Evolutionary conservation across 2,113 vertebrate species (phyloP).

Genomic region (Menura novaehollandiae): DNA sequence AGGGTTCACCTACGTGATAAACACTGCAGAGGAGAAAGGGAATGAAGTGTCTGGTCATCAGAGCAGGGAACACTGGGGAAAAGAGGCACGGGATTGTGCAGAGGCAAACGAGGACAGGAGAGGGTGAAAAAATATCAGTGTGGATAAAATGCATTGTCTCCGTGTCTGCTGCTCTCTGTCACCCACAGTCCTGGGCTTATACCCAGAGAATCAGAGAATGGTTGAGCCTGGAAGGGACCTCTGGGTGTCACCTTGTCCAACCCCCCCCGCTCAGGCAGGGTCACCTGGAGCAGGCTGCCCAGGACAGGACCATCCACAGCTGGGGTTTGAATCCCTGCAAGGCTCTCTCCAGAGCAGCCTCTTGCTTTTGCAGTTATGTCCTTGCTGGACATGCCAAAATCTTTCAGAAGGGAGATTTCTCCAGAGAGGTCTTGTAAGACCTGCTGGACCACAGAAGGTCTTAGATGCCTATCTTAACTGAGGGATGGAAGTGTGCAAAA

Average conservation of each 20-base stretch:
- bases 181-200: not conserved
- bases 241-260: not conserved
- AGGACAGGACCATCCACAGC: accelerated
- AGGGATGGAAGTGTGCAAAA: not conserved
- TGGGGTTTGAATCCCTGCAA: not conserved
- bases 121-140: accelerated
- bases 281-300: not conserved
- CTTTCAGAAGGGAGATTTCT: not conserved
- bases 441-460: not conserved
- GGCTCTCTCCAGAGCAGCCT: not conserved
- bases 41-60: not conserved
- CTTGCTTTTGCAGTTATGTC: not conserved
- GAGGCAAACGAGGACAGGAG: not conserved
- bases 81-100: not conserved
- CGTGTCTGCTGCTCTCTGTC: not conserved
- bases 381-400: not conserved
- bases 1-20: not conserved
- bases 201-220: not conserved
- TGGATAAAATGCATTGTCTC: not conserved
- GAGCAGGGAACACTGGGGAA: not conserved
- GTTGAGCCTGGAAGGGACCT: not conserved
- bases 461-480: not conserved
- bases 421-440: not conserved
- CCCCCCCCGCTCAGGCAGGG: not conserved
- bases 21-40: not conserved